Evolutionary conservation across 2,888 invertebrate species (phyloP).

Genomic region (Selenia dentaria): DNA sequence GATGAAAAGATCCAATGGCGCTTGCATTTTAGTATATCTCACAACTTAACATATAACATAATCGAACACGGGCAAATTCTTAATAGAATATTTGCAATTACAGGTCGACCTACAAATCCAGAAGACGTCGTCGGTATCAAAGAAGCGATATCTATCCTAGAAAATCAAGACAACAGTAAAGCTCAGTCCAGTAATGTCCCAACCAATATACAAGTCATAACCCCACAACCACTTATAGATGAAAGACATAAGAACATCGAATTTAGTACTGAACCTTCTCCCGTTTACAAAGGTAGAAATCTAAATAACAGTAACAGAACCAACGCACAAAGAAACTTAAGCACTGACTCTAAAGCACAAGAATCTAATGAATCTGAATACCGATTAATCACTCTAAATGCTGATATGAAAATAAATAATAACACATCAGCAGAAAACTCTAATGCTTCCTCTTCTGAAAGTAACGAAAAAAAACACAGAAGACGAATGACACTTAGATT

Average conservation of each 20-base stretch:
- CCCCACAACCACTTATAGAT: slow-evolving; percentile 64
- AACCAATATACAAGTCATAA: slow-evolving; percentile 58
- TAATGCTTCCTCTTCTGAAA: slow-evolving; percentile 50
- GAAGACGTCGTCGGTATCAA: slow-evolving; percentile 72
- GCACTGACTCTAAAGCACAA: slow-evolving; percentile 37
- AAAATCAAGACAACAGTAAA: slow-evolving; percentile 59
- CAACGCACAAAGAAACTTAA: slow-evolving; percentile 36
- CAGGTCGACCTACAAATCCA: slow-evolving; percentile 63
- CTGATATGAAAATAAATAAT: slow-evolving; percentile 55
- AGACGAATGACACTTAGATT: slow-evolving; percentile 63
- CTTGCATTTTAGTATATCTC: no score
- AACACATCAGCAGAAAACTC: slow-evolving; percentile 17
- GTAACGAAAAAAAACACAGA: slow-evolving; percentile 60
- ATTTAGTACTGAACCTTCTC: slow-evolving; percentile 51
- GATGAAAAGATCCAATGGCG: no score
- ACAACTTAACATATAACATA: no score
- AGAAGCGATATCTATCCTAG: slow-evolving; percentile 73
- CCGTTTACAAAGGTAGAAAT: slow-evolving; percentile 70
- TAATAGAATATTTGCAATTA: no score
- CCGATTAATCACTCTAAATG: slow-evolving; percentile 56
- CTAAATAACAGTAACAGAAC: slow-evolving; percentile 43
- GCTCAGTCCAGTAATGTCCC: slow-evolving; percentile 34
- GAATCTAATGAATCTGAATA: slow-evolving; percentile 44
- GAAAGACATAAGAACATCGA: slow-evolving; percentile 59
- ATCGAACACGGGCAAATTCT: no score